Evolutionary conservation across 2,888 invertebrate genomes (phyloP).

Genomic region (Coleophora deauratella): DNA sequence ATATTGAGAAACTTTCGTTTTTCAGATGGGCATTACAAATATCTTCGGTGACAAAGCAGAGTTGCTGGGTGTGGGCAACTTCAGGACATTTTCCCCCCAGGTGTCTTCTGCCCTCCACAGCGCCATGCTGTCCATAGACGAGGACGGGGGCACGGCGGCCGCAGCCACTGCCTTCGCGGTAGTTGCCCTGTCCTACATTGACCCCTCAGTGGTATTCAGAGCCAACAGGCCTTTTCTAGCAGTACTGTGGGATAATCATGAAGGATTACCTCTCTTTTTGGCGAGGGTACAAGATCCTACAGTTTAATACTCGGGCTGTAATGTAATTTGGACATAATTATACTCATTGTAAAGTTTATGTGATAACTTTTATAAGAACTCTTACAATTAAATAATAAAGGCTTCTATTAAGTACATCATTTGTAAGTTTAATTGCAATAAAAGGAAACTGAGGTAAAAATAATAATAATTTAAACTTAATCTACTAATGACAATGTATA

Average conservation of each 20-base stretch:
- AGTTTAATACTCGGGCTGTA: constrained; percentile 11
- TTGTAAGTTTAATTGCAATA: too few relatives aligned
- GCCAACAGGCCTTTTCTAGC: constrained; percentile 67
- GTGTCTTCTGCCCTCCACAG: constrained; percentile 65
- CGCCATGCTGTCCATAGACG: constrained; percentile 66
- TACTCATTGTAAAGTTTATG: too few relatives aligned
- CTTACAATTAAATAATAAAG: too few relatives aligned
- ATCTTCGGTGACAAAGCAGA: constrained; percentile 51
- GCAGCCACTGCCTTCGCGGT: constrained; percentile 58
- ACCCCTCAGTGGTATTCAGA: constrained; percentile 39
- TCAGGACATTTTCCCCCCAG: constrained; percentile 31
- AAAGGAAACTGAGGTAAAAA: too few relatives aligned
- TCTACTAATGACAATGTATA: too few relatives aligned
- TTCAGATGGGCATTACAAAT: constrained; percentile 60
- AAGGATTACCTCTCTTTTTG: constrained; percentile 63
- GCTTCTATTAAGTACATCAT: too few relatives aligned
- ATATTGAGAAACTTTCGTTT: constrained; percentile 11
- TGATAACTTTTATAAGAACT: too few relatives aligned
- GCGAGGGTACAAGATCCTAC: constrained; percentile 62
- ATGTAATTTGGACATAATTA: too few relatives aligned
- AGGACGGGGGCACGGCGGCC: constrained; percentile 63
- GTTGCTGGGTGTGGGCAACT: constrained; percentile 41
- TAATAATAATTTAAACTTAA: too few relatives aligned
- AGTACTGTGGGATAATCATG: constrained; percentile 57
- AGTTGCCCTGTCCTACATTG: constrained; percentile 61